Evolutionary conservation across 1,140 invertebrate species (phyloP).

Genomic region (Drosophila kikkawai): DNA sequence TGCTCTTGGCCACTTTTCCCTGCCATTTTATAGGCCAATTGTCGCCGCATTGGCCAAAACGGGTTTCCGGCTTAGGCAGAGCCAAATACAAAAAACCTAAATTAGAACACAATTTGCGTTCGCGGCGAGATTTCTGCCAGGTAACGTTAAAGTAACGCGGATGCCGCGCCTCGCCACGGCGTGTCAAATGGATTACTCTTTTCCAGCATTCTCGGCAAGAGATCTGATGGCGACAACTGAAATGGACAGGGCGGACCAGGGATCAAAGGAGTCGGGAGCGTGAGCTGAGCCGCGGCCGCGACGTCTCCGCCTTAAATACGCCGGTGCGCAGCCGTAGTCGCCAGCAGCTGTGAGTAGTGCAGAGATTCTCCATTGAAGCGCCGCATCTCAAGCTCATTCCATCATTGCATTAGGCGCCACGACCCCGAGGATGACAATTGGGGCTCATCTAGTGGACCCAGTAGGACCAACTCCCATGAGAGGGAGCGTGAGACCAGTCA

Average conservation of each 20-base stretch:
- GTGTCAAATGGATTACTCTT: slow-evolving; percentile 80
- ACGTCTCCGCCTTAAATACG: slow-evolving; percentile 55
- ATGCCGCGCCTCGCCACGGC: slow-evolving; percentile 54
- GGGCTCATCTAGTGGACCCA: slow-evolving; percentile 78
- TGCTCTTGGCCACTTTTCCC: slow-evolving; percentile 57
- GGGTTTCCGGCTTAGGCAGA: slow-evolving; percentile 69
- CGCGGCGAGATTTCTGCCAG: slow-evolving; percentile 42
- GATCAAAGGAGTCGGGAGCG: slow-evolving; percentile 70
- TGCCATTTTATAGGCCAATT: slow-evolving; percentile 66
- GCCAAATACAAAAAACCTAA: slow-evolving; percentile 46
- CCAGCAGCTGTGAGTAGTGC: slow-evolving; percentile 69
- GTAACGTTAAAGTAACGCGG: slow-evolving; percentile 80
- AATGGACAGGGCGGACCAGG: slow-evolving; percentile 53
- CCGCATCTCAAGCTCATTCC: slow-evolving; percentile 35
- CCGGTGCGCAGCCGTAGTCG: slow-evolving; percentile 75
- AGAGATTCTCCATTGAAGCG: neutral
- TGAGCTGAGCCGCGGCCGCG: slow-evolving; percentile 64
- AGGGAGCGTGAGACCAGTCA: slow-evolving; percentile 72
- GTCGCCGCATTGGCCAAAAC: slow-evolving; percentile 47
- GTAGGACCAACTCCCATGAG: slow-evolving; percentile 72
- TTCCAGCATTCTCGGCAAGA: slow-evolving; percentile 46
- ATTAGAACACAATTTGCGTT: slow-evolving; percentile 73
- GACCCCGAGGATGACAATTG: slow-evolving; percentile 78
- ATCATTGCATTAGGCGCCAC: slow-evolving; percentile 55
- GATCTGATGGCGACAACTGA: slow-evolving; percentile 15